phyloP scores from a whole-genome alignment of 2,888 invertebrate genomes.

The Smittia sp. region DNA sequence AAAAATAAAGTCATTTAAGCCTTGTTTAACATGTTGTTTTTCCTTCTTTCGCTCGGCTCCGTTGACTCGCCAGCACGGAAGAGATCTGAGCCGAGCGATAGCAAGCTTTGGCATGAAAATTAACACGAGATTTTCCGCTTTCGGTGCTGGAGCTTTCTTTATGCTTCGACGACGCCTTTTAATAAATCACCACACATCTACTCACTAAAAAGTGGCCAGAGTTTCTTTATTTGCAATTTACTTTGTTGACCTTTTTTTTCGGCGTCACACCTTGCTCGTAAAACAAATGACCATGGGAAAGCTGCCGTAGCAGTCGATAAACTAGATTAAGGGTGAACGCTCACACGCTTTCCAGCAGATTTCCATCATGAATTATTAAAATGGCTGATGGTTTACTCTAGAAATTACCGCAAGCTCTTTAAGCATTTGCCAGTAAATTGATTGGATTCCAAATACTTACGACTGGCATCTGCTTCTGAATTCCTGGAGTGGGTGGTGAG shows the following conservation, averaged over 20 bases:
- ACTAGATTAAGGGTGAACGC: neutral
- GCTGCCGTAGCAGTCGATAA: neutral
- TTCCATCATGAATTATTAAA: slow-evolving; percentile 38
- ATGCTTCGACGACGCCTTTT: neutral
- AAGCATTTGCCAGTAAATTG: slow-evolving; percentile 5
- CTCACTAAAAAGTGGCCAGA: neutral
- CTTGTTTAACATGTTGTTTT: slow-evolving; percentile 39
- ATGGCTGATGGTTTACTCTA: neutral
- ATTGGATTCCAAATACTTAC: neutral
- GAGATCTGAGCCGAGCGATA: slow-evolving; percentile 8
- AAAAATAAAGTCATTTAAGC: slow-evolving; percentile 41
- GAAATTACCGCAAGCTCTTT: neutral
- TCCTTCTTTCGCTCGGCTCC: neutral
- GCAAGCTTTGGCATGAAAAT: neutral
- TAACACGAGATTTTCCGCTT: slow-evolving; percentile 33
- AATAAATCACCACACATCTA: slow-evolving; percentile 33
- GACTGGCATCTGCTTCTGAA: neutral
- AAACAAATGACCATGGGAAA: slow-evolving; percentile 5
- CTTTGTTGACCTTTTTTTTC: slow-evolving; percentile 28
- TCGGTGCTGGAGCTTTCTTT: neutral
- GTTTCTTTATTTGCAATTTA: slow-evolving; percentile 33
- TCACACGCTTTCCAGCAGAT: neutral
- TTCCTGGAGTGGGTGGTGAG: neutral
- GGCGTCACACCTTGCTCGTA: slow-evolving; percentile 32
- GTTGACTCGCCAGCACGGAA: neutral